Evolutionary conservation across 2,797 vertebrate genomes (phyloP).

Genomic region (Onychomys leucogaster): DNA sequence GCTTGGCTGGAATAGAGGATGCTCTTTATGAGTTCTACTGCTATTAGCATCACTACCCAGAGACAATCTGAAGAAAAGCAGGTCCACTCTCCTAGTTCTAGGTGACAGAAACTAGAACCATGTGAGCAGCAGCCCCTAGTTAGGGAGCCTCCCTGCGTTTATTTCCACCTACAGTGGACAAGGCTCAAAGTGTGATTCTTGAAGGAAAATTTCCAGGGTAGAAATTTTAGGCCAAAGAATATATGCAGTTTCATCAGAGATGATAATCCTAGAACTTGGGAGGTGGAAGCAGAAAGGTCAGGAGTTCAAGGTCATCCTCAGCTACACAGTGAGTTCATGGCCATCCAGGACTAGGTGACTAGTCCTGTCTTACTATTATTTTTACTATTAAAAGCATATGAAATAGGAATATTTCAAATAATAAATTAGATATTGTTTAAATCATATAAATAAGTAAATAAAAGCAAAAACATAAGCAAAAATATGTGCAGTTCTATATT

Average conservation of each 20-base stretch:
- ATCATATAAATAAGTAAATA: neutral
- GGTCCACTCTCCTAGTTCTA: neutral
- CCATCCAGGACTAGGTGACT: neutral
- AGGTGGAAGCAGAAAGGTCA: neutral
- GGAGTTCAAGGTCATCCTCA: neutral
- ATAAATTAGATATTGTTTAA: neutral
- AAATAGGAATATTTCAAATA: neutral
- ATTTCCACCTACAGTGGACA: neutral
- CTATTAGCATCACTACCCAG: neutral
- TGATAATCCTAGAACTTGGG: neutral
- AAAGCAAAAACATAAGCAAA: neutral
- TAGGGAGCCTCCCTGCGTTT: neutral
- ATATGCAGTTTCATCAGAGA: neutral
- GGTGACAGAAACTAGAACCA: neutral
- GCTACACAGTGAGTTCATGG: neutral
- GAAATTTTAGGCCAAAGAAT: neutral
- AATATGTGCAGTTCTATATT: neutral
- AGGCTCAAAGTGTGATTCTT: neutral
- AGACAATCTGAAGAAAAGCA: neutral
- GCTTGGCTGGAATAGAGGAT: neutral
- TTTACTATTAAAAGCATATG: neutral
- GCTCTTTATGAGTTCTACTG: neutral
- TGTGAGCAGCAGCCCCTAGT: too few relatives aligned
- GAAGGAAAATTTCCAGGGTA: neutral
- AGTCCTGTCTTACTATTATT: neutral